A percentile compares a stretch with the other conserved stretches of the same genome.
Conservation (phyloP, 2,797 vertebrate species). For the Cossypha polioptera region DNA sequence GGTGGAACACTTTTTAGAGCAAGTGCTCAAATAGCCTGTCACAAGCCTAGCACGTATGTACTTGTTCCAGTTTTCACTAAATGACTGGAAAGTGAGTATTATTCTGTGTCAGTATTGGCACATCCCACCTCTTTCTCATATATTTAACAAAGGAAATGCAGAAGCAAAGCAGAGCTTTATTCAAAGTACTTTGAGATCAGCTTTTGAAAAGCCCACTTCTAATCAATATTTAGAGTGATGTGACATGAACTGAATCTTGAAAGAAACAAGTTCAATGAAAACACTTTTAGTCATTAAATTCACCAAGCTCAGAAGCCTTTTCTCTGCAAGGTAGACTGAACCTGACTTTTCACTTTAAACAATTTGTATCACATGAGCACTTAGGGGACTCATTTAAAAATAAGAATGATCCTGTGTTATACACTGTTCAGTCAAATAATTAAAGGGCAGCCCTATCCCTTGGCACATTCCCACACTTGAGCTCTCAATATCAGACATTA, state of each 20-base stretch:
- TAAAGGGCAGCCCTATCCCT: not conserved
- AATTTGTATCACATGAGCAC: not conserved
- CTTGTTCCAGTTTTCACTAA: not conserved
- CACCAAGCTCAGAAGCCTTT: not conserved
- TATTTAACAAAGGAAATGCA: not conserved
- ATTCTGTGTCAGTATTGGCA: not conserved
- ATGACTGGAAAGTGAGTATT: not conserved
- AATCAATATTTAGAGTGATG: not conserved
- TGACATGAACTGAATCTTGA: not conserved
- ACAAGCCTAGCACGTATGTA: rapidly evolving
- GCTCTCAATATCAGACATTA: not conserved
- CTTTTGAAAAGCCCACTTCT: not conserved
- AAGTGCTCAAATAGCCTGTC: not conserved
- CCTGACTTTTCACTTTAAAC: not conserved
- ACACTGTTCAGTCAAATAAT: not conserved
- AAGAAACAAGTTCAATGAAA: not conserved
- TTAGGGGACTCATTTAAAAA: not conserved
- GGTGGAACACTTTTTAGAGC: not conserved
- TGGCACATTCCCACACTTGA: not conserved
- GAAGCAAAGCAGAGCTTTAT: not conserved
- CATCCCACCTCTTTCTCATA: not conserved
- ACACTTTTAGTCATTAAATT: not conserved
- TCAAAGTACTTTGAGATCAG: not conserved
- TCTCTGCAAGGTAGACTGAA: not conserved
- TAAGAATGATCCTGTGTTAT: not conserved